Evolutionary conservation across 2,888 invertebrate genomes (phyloP).

Genomic region (Geotrupes spiniger): DNA sequence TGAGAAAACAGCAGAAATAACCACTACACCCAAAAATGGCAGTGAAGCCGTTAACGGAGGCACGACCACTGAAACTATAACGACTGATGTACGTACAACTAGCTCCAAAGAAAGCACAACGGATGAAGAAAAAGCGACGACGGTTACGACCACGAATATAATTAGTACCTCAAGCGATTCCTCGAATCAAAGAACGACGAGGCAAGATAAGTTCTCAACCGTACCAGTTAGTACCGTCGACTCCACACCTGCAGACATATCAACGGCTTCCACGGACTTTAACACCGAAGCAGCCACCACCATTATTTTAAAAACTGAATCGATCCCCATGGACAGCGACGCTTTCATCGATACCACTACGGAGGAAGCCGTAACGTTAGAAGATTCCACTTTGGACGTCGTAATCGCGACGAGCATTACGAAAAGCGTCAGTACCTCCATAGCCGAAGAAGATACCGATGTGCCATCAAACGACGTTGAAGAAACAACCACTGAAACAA

Average conservation of each 20-base stretch:
- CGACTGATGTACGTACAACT: constrained; percentile 29
- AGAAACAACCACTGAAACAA: constrained; percentile 1
- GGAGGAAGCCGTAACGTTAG: neutral
- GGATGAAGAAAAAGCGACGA: constrained; percentile 11
- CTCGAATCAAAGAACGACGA: too few species aligned
- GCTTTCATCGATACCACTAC: too few species aligned
- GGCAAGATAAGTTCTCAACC: too few species aligned
- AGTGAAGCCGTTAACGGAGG: neutral
- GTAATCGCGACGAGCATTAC: neutral
- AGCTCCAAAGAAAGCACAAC: constrained; percentile 36
- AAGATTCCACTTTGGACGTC: neutral
- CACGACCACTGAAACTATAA: constrained; percentile 3
- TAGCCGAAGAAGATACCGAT: neutral
- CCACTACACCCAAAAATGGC: neutral
- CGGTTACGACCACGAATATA: too few species aligned
- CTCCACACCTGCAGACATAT: too few species aligned
- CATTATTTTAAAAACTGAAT: too few species aligned
- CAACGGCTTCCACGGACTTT: too few species aligned
- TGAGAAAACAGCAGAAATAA: neutral
- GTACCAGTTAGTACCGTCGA: too few species aligned
- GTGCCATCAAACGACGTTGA: constrained; percentile 3
- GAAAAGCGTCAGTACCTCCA: neutral
- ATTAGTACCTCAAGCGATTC: too few species aligned
- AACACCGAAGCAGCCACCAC: too few species aligned
- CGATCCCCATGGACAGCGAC: too few species aligned